A percentile compares a stretch with the other conserved stretches of the same genome.
Evolutionary conservation across 2,113 vertebrate genomes (phyloP).

Genomic region (Scatophagus argus): DNA sequence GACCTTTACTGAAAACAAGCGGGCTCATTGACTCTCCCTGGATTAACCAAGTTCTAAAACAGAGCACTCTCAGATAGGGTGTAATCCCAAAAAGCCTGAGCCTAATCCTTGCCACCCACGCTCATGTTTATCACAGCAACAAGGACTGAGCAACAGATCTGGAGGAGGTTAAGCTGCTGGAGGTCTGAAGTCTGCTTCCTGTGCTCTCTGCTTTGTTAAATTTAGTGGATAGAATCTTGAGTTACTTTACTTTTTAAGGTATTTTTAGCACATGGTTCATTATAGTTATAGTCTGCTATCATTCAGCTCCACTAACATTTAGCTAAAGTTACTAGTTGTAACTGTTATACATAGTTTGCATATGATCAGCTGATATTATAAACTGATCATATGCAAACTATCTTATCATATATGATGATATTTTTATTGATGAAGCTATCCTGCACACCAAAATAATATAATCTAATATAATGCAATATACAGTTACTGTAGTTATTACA

Average conservation of each 20-base stretch:
- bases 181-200: not conserved
- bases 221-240: not conserved
- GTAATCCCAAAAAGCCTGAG: not conserved
- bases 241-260: no score
- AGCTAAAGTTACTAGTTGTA: not conserved
- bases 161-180: conserved; percentile 14
- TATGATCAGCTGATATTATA: not conserved
- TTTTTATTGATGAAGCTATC: not conserved
- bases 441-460: not conserved
- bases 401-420: no score
- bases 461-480: not conserved
- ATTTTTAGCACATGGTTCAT: not conserved
- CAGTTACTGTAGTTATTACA: not conserved
- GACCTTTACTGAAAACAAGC: not conserved
- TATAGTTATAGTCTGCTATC: not conserved
- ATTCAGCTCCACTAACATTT: not conserved
- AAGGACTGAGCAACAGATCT: not conserved
- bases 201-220: not conserved
- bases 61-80: not conserved
- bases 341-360: no score
- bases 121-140: not conserved
- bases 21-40: not conserved
- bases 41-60: not conserved
- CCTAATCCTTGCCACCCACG: conserved; percentile 24
- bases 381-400: no score